Percentiles rank a stretch among this genome's conserved stretches.
Evolutionary conservation across 2,888 invertebrate genomes (phyloP).

Genomic region (Lithophane semibrunnea): DNA sequence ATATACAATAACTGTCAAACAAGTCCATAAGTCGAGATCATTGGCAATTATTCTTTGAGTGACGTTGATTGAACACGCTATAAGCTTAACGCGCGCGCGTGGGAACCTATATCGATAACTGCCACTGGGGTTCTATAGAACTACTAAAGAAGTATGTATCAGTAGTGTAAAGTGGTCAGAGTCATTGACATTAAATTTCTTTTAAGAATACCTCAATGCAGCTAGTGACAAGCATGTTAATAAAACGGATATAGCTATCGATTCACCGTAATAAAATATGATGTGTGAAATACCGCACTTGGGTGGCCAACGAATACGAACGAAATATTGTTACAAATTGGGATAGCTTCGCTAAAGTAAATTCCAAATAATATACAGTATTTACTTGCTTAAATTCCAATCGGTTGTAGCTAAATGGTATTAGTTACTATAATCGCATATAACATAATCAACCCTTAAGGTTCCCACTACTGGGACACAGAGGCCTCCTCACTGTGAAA

Average conservation of each 20-base stretch:
- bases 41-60: background rate
- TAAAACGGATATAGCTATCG: conserved; percentile 22
- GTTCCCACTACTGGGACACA: background rate
- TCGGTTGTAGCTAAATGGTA: too few relatives aligned
- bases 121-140: too few relatives aligned
- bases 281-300: conserved; percentile 38
- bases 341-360: background rate
- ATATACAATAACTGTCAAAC: background rate
- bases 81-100: background rate
- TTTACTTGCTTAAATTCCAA: too few relatives aligned
- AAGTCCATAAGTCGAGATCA: background rate
- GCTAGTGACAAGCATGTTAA: conserved; percentile 24
- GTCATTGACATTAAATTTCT: conserved; percentile 28
- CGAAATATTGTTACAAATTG: background rate
- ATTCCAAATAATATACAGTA: background rate
- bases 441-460: too few relatives aligned
- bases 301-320: background rate
- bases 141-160: background rate
- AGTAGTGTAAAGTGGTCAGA: conserved; percentile 7
- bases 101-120: too few relatives aligned
- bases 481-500: background rate
- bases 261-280: conserved; percentile 24
- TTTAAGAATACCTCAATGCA: conserved; percentile 30
- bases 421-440: background rate
- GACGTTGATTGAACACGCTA: background rate